These are phyloP conservation scores for Drosophila albomicans DNA, from an alignment of 1,140 invertebrate genomes.

Conservation along the genomic window DNA sequence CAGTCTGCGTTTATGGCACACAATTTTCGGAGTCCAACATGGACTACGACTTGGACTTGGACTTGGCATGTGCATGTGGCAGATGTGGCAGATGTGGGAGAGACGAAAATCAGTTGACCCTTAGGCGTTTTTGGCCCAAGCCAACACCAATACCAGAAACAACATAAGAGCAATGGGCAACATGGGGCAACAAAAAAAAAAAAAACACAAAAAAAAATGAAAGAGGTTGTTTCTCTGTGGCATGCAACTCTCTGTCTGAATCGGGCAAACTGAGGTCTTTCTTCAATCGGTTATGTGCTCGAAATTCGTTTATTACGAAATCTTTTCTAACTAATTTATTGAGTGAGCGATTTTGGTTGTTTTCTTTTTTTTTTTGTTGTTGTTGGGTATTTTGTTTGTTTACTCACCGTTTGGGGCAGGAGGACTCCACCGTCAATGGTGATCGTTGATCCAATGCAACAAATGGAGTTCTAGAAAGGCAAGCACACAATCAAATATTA, in stretches of 20 bases:
- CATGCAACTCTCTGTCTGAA: conserved; percentile 38
- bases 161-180: conserved; percentile 9
- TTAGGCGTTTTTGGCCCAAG: conserved; percentile 64
- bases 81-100: conserved; percentile 52
- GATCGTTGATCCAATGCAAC: conserved; percentile 85
- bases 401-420: conserved; percentile 84
- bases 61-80: conserved; percentile 64
- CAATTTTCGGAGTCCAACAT: conserved; percentile 66
- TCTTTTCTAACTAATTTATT: conserved; percentile 79
- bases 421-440: conserved; percentile 84
- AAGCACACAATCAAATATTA: conserved; percentile 16
- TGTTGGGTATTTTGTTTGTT: conserved; percentile 28
- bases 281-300: conserved; percentile 46
- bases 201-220: conserved; percentile 27
- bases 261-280: conserved; percentile 31
- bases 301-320: conserved; percentile 81
- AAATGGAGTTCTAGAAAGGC: conserved; percentile 78
- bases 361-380: conserved; percentile 4
- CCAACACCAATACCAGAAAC: conserved; percentile 31
- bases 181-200: background rate
- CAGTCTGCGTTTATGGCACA: conserved; percentile 83
- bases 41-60: conserved; percentile 35
- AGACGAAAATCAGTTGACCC: conserved; percentile 79
- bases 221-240: conserved; percentile 46
- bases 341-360: conserved; percentile 17